Conservation (phyloP, 2,888 invertebrate species). For the Poecilobothrus nobilitatus region DNA sequence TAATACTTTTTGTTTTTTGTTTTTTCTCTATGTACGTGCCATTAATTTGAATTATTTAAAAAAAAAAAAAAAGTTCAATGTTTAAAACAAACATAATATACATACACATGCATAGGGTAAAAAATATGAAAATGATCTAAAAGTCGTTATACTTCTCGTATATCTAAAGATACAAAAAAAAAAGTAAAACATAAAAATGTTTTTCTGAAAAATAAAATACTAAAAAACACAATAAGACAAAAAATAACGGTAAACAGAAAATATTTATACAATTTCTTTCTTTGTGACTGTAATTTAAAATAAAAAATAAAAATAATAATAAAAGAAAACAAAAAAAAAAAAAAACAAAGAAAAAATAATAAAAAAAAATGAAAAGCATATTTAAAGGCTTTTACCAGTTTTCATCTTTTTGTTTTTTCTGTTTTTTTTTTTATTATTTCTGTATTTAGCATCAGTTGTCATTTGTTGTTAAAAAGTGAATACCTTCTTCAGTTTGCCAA, state of each 20-base stretch:
- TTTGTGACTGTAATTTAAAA: background rate
- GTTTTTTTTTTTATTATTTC: no score
- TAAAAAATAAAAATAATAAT: background rate
- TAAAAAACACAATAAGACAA: background rate
- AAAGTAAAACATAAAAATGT: background rate
- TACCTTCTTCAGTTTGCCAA: background rate
- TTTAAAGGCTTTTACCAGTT: conserved; percentile 3
- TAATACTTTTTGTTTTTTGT: background rate
- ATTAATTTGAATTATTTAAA: conserved; percentile 3
- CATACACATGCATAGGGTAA: no score
- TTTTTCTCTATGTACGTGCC: background rate
- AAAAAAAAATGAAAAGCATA: no score
- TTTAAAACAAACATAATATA: no score
- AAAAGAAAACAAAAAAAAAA: background rate
- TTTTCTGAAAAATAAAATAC: background rate
- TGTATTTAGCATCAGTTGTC: background rate
- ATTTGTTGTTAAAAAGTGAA: background rate
- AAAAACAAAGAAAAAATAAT: no score
- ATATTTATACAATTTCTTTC: background rate
- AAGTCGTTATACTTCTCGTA: background rate
- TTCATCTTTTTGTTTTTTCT: background rate
- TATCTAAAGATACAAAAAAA: background rate
- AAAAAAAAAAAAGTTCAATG: background rate
- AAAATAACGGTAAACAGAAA: background rate
- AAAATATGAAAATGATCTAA: background rate